Conservation (phyloP, 2,797 vertebrate genomes). For the Pagetopsis macropterus region DNA sequence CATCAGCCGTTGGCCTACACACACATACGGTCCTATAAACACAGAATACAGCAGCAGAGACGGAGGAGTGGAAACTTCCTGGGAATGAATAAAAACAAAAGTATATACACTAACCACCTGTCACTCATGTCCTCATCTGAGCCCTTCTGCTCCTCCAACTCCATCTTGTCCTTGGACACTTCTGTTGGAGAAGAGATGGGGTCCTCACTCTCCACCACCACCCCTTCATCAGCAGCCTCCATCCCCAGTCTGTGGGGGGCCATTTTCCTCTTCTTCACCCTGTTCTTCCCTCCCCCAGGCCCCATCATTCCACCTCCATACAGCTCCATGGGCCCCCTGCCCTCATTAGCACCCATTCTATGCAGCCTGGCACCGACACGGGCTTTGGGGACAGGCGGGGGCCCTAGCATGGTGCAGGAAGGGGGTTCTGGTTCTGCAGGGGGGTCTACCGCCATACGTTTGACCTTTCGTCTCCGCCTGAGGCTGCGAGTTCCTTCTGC, state of each 20-base stretch:
- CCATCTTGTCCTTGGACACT: constrained; percentile 93
- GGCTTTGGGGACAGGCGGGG: constrained; percentile 84
- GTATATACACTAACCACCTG: constrained; percentile 90
- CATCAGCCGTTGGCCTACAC: neutral
- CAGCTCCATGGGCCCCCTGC: constrained; percentile 78
- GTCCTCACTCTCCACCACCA: constrained; percentile 94
- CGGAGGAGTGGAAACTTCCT: neutral
- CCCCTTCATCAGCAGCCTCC: constrained; percentile 92
- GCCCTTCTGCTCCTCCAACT: constrained; percentile 94
- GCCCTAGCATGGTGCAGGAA: constrained; percentile 82
- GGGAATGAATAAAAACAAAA: constrained; percentile 26
- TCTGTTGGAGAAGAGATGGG: constrained; percentile 75
- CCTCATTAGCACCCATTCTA: constrained; percentile 72
- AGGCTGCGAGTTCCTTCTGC: constrained; percentile 87
- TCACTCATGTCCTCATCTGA: constrained; percentile 99
- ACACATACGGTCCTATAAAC: constrained; percentile 9
- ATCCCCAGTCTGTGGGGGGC: constrained; percentile 82
- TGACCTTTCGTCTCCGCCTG: constrained; percentile 92
- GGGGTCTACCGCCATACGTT: constrained; percentile 96
- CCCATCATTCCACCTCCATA: constrained; percentile 80
- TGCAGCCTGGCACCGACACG: constrained; percentile 84
- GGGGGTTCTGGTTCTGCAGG: constrained; percentile 83
- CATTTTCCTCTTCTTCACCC: constrained; percentile 94
- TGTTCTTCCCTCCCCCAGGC: constrained; percentile 82
- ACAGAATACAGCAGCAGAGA: neutral